These are phyloP conservation scores for Agonopterix subpropinquella DNA, from an alignment of 2,888 invertebrate genomes.

Conservation along the genomic window DNA sequence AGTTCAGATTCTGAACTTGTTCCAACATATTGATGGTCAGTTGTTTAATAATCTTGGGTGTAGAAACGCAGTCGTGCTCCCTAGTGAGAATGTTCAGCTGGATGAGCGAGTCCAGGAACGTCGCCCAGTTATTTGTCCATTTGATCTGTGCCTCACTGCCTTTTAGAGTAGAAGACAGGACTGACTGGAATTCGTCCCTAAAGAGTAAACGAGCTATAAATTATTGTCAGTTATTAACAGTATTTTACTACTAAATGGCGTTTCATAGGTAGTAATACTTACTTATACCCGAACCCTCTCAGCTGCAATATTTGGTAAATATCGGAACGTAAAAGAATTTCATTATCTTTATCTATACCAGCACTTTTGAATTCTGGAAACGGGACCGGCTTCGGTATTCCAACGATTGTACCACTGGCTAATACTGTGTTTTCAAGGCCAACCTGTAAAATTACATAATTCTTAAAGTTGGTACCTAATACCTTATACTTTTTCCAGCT, in stretches of 20 bases:
- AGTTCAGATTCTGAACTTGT: background rate
- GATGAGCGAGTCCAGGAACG: slow-evolving; percentile 85
- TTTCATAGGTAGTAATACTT: background rate
- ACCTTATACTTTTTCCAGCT: no score
- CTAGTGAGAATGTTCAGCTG: slow-evolving; percentile 80
- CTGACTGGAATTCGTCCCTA: background rate
- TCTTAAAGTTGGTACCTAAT: background rate
- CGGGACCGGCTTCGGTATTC: background rate
- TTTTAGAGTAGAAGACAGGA: background rate
- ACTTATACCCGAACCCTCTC: background rate
- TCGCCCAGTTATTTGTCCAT: slow-evolving; percentile 84
- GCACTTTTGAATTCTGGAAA: background rate
- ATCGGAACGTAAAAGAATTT: background rate
- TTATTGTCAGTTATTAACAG: background rate
- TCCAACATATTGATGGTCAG: slow-evolving; percentile 5
- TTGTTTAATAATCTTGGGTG: slow-evolving; percentile 68
- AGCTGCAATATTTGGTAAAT: background rate
- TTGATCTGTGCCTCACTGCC: slow-evolving; percentile 19
- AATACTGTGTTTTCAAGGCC: background rate
- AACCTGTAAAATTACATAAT: background rate
- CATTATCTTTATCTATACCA: background rate
- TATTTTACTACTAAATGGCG: background rate
- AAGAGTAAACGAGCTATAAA: background rate
- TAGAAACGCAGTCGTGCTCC: slow-evolving; percentile 71
- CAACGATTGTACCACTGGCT: background rate